Evolutionary conservation across 2,888 invertebrate genomes (phyloP), one percentile per base, ranked within the genome.

Genomic region (Strigamia maritima): DNA sequence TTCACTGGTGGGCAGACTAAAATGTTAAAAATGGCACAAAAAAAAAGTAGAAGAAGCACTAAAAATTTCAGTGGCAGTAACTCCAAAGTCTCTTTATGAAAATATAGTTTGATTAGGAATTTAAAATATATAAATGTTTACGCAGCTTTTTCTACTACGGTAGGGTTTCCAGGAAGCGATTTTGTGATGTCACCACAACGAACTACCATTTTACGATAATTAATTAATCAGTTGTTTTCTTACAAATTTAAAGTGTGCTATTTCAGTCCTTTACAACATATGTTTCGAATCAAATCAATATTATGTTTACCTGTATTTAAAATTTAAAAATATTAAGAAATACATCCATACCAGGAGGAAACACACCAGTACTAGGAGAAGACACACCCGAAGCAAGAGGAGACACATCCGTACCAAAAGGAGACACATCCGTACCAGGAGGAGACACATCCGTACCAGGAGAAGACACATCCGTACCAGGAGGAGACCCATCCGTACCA

Each of bases 361-460:
- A 78, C 28, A 31, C 2, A 31, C 79, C 80, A 49, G 79, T 35
- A 31, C 19, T 54, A 78, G 60, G 31, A 54, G 76, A 60, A 22
- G 79, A 79, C 80, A 38, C 79, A 19, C 79, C 80, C 35, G 79
- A 31, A 28, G 26, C 75, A 77, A 54, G 12, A 74, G 24, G 79
- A 54, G 31, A 28, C n/a, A n/a, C n/a, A 76, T 7, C 65, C 16
- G 22, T 81, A 24, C 7, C 78, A 12, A 14, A 16, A 74, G 24
- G 79, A 54, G 31, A 28, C n/a, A n/a, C n/a, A 76, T 7, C 65
- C 16, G 22, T 81, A 24, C 7, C 78, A 12, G n/a, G n/a, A n/a
- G n/a, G n/a, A n/a, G n/a, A n/a, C n/a, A n/a, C n/a, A n/a, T n/a
- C n/a, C n/a, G n/a, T n/a, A n/a, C n/a, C n/a, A n/a, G n/a, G n/a